Base-by-base conservation (phyloP, 37 sponge, comb jelly and placozoan genomes). In the Chondrilla cf. caribensis region DNA sequence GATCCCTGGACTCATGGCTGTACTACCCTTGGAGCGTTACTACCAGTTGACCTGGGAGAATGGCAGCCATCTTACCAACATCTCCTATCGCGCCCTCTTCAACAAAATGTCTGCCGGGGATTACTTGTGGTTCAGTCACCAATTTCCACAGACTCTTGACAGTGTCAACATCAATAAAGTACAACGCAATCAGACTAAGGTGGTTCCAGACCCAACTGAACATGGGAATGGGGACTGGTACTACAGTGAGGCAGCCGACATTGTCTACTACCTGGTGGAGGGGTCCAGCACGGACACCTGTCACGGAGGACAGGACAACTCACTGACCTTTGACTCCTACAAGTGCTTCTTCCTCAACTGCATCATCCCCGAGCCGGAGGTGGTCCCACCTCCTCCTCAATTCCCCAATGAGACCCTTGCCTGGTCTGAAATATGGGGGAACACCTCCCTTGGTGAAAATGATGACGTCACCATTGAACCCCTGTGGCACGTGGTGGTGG, bases 361-460 rank as follows among this genome's bases (percentile, higher is more conserved):
- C 73, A 85, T 83, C 6, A 80, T 83, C 6, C 91, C 91, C 11
- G 54, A 78, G 0, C 89, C 91, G 0, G 84, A 78, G 22, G 88
- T 92, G 1, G 82, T 86, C 33, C 90, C 93, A 14, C 78, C 81
- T 19, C 91, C 94, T 47, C 59, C 85, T 0, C 88, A 88, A 14
- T 81, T 87, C 24, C 90, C 93, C 14, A 60, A 86, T 64, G 84
- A 64, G 17, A 85, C 84, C 41, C 38, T 81, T 31, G 58, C 29
- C 42, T 96, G 97, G 97, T 93, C 93, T 19, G 68, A 89, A 25
- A n/a, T n/a, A n/a, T n/a, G n/a, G n/a, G 85, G 85, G 29, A 36
- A 58, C 14, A 38, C 21, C 47, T 47, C 84, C 19, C 88, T 88
- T 58, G 38, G 31, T 25, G 57, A 55, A 17, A 17, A 17, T 6